Conservation (phyloP, 2,113 vertebrate genomes). For the Potamarius usumacintae region DNA sequence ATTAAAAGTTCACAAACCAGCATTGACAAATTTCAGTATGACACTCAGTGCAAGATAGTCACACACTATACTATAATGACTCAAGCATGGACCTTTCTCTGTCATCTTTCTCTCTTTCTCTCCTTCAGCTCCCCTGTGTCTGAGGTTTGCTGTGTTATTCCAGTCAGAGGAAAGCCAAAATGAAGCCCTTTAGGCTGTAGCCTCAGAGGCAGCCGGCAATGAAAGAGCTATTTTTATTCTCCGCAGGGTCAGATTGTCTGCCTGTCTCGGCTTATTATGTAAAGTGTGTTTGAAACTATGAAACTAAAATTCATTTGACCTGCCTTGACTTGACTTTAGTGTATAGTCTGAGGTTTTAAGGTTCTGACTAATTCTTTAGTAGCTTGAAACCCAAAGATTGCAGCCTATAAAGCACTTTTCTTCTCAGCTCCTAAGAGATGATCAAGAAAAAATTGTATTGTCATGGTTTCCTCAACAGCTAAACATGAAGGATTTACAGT, state of each 20-base stretch:
- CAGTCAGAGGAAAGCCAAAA: constrained; percentile 58
- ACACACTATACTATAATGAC: neutral
- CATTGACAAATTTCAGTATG: constrained; percentile 6
- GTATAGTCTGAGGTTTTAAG: neutral
- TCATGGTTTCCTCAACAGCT: neutral
- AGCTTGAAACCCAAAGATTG: neutral
- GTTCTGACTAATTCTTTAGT: neutral
- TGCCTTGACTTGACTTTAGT: constrained; percentile 1
- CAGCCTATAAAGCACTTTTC: neutral
- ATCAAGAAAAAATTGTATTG: neutral
- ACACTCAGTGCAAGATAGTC: neutral
- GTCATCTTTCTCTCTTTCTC: constrained; percentile 17
- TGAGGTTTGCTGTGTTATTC: constrained; percentile 52
- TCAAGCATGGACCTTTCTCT: constrained; percentile 1
- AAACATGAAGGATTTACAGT: neutral
- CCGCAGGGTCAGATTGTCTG: constrained; percentile 56
- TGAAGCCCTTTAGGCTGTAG: constrained; percentile 53
- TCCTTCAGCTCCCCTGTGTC: constrained; percentile 21
- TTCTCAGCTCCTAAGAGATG: neutral
- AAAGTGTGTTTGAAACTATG: constrained; percentile 11
- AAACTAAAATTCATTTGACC: constrained; percentile 16
- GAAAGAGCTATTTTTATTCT: constrained; percentile 58
- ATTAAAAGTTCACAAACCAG: neutral
- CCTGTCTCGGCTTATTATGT: constrained; percentile 48
- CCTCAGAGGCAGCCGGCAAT: constrained; percentile 57